Evolutionary conservation across 2,113 vertebrate genomes (phyloP).

Genomic region (Jaculus jaculus): DNA sequence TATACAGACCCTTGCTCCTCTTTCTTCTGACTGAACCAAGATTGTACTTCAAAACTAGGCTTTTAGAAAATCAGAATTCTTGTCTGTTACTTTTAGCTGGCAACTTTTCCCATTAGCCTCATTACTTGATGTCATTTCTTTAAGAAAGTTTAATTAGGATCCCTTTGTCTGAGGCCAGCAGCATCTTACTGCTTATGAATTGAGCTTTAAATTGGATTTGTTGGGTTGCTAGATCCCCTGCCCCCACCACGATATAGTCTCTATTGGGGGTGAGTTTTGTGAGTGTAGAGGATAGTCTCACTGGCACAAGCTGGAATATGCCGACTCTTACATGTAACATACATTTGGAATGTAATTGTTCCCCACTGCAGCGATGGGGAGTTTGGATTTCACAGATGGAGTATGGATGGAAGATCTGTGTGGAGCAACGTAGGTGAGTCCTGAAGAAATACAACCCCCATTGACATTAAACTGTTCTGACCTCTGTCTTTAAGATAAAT

Average conservation of each 20-base stretch:
- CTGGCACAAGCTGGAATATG: not conserved
- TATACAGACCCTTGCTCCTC: not conserved
- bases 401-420: not conserved
- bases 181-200: not conserved
- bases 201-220: not conserved
- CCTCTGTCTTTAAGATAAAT: not conserved
- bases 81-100: not conserved
- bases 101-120: not conserved
- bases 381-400: constrained; percentile 2
- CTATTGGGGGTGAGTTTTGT: not conserved
- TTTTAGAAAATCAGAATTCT: not conserved
- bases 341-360: not conserved
- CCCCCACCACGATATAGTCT: not conserved
- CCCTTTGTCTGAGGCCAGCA: not conserved
- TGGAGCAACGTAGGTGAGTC: not conserved
- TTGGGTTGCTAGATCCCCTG: not conserved
- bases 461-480: not conserved
- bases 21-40: not conserved
- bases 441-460: constrained; percentile 26
- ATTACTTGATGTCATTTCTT: not conserved
- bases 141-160: not conserved
- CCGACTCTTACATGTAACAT: not conserved
- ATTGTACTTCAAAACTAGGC: not conserved
- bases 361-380: not conserved
- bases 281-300: not conserved